Evolutionary conservation across 2,113 vertebrate species (phyloP).

Genomic region (Ardeotis arabs): DNA sequence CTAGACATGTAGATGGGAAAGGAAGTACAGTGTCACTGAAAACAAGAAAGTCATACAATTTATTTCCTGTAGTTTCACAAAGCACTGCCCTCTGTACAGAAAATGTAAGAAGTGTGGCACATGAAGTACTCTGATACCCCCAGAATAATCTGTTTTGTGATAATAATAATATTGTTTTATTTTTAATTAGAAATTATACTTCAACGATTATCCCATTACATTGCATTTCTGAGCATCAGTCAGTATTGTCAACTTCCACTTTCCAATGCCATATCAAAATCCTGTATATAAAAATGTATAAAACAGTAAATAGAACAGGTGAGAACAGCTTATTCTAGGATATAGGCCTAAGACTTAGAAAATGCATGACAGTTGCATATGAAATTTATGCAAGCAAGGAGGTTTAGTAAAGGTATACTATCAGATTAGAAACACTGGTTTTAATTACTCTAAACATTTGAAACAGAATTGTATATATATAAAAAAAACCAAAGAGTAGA

Average conservation of each 20-base stretch:
- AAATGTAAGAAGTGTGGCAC: background rate
- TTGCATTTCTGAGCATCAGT: background rate
- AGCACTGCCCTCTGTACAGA: background rate
- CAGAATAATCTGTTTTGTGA: background rate
- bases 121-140: background rate
- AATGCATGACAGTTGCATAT: background rate
- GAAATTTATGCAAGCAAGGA: background rate
- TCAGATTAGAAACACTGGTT: background rate
- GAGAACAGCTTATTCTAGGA: background rate
- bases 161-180: background rate
- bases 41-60: background rate
- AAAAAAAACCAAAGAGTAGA: background rate
- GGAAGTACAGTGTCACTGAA: background rate
- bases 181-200: background rate
- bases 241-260: background rate
- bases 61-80: background rate
- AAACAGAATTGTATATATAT: background rate
- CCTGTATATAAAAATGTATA: background rate
- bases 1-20: background rate
- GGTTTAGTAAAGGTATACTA: background rate
- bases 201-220: background rate
- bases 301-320: background rate
- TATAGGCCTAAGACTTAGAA: background rate
- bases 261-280: background rate
- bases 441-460: background rate